Base-by-base conservation (phyloP, 2,113 vertebrate species). In the Lampris incognitus region DNA sequence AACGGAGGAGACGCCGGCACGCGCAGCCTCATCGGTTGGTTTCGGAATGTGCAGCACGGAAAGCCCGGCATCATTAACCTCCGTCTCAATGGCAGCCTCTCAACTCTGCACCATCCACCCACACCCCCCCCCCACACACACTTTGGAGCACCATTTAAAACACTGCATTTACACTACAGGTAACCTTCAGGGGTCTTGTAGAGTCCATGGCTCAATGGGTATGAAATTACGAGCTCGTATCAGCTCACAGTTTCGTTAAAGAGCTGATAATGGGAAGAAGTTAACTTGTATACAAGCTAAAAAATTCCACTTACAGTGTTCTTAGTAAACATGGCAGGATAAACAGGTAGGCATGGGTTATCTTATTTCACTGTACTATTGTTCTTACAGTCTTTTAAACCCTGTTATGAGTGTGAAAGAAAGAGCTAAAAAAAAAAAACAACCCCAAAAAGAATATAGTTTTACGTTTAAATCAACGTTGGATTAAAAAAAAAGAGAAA, bases 171-270 rank as follows among this genome's bases (percentile, higher is more conserved):
- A 86, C 24, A 24, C 24, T 24, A 0, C 24, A 24, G 24, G 24
- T 24, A 24, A 24, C 24, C 24, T 24, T 24, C 24, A 24, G 24
- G 24, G 24, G 24, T 24, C 24, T 24, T 24, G 24, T 24, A 24
- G 24, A 24, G 24, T 24, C 24, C 24, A 24, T 24, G 24, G 24
- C 24, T 24, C 24, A 24, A 24, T 24, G 24, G 24, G 24, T 24
- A 24, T 24, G 24, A 24, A 24, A 24, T 24, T 24, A 24, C 24
- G 24, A 24, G 24, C 24, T 24, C 24, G 74, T 74, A 69, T 82
- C 74, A 86, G 79, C 88, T 86, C 82, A 72, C 78, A 70, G 84
- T 83, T 86, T 88, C 90, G 89, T 90, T 89, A 88, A 86, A 86
- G 76, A 77, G 84, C 79, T 81, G 78, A 87, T 24, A 24, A 24